Conservation (phyloP, 1,140 invertebrate genomes). For the Orchesella cincta region DNA sequence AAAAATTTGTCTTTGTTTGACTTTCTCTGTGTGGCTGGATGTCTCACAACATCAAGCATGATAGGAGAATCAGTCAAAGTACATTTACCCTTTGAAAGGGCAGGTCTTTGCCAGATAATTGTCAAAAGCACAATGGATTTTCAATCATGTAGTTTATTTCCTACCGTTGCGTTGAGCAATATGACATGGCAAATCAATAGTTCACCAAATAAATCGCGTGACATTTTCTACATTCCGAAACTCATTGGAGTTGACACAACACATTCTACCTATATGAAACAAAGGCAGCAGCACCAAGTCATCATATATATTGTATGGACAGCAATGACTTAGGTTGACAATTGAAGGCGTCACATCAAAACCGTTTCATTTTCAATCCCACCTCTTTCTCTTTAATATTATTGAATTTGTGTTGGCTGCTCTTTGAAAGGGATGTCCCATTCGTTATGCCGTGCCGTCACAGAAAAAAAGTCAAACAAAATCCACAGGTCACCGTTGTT, state of each 20-base stretch:
- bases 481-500: constrained; percentile 23
- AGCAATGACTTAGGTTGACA: constrained; percentile 9
- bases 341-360: constrained; percentile 21
- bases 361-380: constrained; percentile 26
- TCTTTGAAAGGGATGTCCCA: constrained; percentile 12
- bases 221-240: not conserved
- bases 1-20: no score
- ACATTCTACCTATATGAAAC: not conserved
- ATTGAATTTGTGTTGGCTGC: not conserved
- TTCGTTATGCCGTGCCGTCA: constrained; percentile 23
- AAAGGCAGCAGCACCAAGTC: not conserved
- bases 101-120: no score
- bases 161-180: not conserved
- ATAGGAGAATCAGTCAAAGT: no score
- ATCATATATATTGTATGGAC: not conserved
- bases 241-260: not conserved
- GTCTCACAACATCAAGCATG: no score
- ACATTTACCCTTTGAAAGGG: no score
- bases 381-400: not conserved
- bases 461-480: constrained; percentile 14
- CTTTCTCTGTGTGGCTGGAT: no score
- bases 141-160: not conserved
- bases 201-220: not conserved
- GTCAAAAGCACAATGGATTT: no score
- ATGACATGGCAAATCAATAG: not conserved